Percentiles rank a stretch among this genome's conserved stretches.
Evolutionary conservation across 2,888 invertebrate genomes (phyloP).

Genomic region (Agrochola lota): DNA sequence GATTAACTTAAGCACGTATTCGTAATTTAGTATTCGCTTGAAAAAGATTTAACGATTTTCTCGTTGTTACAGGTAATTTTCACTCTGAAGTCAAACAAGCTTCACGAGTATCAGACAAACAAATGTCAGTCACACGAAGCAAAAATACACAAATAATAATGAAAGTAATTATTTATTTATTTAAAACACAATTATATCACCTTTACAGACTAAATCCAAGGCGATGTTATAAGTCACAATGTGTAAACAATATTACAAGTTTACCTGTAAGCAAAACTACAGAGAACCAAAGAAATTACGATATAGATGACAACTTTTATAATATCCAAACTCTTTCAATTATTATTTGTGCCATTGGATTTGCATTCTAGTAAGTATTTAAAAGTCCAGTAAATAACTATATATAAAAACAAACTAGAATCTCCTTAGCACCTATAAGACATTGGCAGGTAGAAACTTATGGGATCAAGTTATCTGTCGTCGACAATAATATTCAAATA

Average conservation of each 20-base stretch:
- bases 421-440: conserved; percentile 12
- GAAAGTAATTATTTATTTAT: neutral
- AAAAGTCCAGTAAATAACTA: neutral
- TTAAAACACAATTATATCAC: no score
- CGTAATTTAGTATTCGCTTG: neutral
- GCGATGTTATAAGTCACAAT: no score
- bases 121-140: no score
- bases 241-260: no score
- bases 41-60: neutral
- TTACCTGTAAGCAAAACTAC: no score
- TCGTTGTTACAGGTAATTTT: conserved; percentile 50
- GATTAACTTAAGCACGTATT: neutral
- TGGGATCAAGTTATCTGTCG: conserved; percentile 65
- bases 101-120: neutral
- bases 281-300: no score
- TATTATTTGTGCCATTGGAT: no score
- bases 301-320: no score
- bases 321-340: no score
- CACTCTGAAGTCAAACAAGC: neutral
- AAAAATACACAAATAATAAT: neutral
- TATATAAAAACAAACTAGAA: conserved; percentile 15
- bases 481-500: conserved; percentile 70
- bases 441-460: conserved; percentile 51
- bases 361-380: neutral
- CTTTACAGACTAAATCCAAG: no score